Conservation (phyloP, 2,888 invertebrate genomes). For the Ischnus inquisitorius region DNA sequence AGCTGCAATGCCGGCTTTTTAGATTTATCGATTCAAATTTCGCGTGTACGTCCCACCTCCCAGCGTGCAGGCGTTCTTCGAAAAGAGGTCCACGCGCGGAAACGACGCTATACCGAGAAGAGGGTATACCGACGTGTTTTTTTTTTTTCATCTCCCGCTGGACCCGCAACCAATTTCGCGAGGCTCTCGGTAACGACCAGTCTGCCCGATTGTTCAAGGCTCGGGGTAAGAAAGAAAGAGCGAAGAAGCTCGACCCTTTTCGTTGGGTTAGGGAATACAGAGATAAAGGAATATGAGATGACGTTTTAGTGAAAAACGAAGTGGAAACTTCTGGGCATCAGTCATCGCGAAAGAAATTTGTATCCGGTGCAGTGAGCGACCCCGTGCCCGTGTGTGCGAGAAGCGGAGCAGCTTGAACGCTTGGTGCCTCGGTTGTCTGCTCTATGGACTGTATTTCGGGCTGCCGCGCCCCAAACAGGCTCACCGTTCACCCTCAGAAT, state of each 20-base stretch:
- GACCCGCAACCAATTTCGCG: constrained; percentile 48
- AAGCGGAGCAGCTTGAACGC: constrained; percentile 27
- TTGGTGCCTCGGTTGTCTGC: constrained; percentile 21
- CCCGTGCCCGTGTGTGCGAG: constrained; percentile 7
- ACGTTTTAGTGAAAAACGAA: constrained; percentile 76
- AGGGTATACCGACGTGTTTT: background rate
- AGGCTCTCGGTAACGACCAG: constrained; percentile 44
- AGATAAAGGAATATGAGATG: constrained; percentile 24
- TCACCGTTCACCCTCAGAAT: constrained; percentile 69
- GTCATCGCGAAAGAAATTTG: constrained; percentile 79
- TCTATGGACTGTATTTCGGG: constrained; percentile 26
- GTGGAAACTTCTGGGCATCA: constrained; percentile 79
- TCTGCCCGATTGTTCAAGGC: constrained; percentile 4
- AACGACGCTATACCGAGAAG: background rate
- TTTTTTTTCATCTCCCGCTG: constrained; percentile 4
- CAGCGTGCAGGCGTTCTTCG: background rate
- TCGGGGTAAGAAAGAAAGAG: background rate
- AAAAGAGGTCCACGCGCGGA: background rate
- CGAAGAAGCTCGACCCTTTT: constrained; percentile 10
- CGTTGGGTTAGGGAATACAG: background rate
- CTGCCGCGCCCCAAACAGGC: constrained; percentile 25
- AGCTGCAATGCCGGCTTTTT: background rate
- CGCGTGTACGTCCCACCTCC: constrained; percentile 11
- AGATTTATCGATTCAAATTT: constrained; percentile 56
- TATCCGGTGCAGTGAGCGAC: constrained; percentile 73